Evolutionary conservation across 2,797 vertebrate genomes (phyloP), one percentile per base, ranked within the genome.

Genomic region (Choloepus didactylus): DNA sequence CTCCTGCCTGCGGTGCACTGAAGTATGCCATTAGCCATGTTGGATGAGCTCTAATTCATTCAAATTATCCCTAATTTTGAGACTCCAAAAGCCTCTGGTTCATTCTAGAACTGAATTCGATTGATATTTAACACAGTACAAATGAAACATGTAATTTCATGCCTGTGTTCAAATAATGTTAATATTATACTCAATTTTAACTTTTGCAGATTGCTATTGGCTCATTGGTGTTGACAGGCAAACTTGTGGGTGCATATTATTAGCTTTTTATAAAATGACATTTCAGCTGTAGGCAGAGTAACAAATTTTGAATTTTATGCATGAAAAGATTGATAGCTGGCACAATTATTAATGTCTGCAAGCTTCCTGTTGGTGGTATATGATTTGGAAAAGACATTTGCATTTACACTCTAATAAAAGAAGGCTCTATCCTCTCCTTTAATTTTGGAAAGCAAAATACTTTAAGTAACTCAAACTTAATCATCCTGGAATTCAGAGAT

Each of bases 311-410:
- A 95, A 95, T 97, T 95, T 96, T 92, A 82, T 93, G 84, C 95
- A 86, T 79, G 87, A 79, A 89, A 95, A 97, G 96, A 96, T 93
- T 97, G 95, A 97, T 97, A 96, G 95, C 93, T 97, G 96, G 80
- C 95, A 94, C 91, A 95, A 85, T 95, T 93, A 96, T 94, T 96
- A 95, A 97, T 95, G 96, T 95, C 91, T 93, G 18, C 67, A 85
- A 91, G 76, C 81, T 96, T 96, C 59, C 84, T 83, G 87, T 96
- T 95, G 54, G 77, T 95, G 91, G 87, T 95, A 70, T 79, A 89
- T 90, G 81, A 97, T 95, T 96, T 80, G 62, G 56, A 87, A 91
- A 87, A 96, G 84, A 82, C 72, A 95, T 96, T 96, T 97, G 81
- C 87, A 95, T 93, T 95, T 97, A 29, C 11, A 72, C 35, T 82